Evolutionary conservation across 2,797 vertebrate species (phyloP).

Genomic region (Mareca strepera): DNA sequence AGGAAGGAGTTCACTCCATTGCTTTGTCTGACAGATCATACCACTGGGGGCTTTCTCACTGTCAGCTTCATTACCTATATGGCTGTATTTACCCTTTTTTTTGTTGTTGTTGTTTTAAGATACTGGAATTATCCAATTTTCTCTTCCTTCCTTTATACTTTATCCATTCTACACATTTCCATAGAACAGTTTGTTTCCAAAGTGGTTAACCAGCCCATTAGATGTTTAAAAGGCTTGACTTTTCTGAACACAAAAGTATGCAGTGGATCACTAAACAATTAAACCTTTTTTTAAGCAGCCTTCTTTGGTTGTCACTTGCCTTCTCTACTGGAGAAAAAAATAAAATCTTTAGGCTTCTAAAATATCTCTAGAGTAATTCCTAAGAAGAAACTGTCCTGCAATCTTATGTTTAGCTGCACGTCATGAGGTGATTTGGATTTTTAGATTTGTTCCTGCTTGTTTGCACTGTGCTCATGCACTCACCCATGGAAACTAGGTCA

Average conservation of each 20-base stretch:
- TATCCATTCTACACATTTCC: not conserved
- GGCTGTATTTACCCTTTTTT: not conserved
- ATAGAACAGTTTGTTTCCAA: not conserved
- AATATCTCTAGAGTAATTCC: not conserved
- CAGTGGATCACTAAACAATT: not conserved
- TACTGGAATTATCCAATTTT: not conserved
- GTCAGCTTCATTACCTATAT: not conserved
- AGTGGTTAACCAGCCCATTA: not conserved
- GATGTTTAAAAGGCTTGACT: not conserved
- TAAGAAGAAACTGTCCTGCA: not conserved
- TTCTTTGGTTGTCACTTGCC: not conserved
- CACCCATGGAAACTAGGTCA: not conserved
- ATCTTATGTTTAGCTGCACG: not conserved
- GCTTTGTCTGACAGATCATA: too few species aligned
- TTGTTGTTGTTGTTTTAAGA: not conserved
- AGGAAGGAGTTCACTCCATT: not conserved
- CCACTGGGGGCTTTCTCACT: not conserved
- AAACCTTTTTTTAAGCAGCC: not conserved
- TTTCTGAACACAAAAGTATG: not conserved
- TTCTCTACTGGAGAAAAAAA: not conserved
- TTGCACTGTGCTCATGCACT: conserved; percentile 9
- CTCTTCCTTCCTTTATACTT: not conserved
- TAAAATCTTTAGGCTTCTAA: not conserved
- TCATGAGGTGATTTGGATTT: conserved; percentile 10
- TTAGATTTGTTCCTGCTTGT: conserved; percentile 30